Percentiles rank a stretch among this genome's conserved stretches.
Conservation (phyloP, 2,888 invertebrate genomes). For the Carpatolechia fugitivella region DNA sequence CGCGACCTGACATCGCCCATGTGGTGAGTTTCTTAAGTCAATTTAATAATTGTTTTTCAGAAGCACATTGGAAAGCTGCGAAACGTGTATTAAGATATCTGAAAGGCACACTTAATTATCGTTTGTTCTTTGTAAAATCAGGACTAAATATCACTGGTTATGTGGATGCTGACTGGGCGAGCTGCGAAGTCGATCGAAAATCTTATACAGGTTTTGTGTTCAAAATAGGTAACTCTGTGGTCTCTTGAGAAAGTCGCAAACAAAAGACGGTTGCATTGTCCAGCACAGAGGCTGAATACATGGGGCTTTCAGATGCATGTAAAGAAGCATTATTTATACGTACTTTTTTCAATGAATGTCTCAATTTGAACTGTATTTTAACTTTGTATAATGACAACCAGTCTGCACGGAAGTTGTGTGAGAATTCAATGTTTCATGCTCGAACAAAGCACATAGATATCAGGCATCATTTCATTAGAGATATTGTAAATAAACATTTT, state of each 20-base stretch:
- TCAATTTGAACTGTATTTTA: not conserved
- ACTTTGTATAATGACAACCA: slow-evolving; percentile 11
- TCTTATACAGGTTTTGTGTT: slow-evolving; percentile 28
- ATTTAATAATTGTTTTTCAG: slow-evolving; percentile 22
- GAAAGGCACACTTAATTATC: slow-evolving; percentile 23
- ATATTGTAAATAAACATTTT: not conserved
- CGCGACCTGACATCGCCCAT: slow-evolving; percentile 28
- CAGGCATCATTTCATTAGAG: slow-evolving; percentile 3
- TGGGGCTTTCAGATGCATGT: slow-evolving; percentile 20
- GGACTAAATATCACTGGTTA: slow-evolving; percentile 9
- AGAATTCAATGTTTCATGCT: slow-evolving; percentile 1
- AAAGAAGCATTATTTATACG: slow-evolving; percentile 15
- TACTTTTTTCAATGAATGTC: slow-evolving; percentile 8
- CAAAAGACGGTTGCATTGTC: slow-evolving; percentile 21
- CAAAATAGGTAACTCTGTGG: slow-evolving; percentile 9
- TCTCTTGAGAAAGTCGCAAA: slow-evolving; percentile 23
- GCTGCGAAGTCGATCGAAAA: slow-evolving; percentile 16
- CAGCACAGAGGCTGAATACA: slow-evolving; percentile 23
- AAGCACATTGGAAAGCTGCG: slow-evolving; percentile 26
- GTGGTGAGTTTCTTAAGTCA: slow-evolving; percentile 24
- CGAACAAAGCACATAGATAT: slow-evolving; percentile 11
- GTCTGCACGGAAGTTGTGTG: slow-evolving; percentile 3
- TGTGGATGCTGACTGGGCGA: slow-evolving; percentile 26
- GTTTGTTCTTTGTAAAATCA: slow-evolving; percentile 14
- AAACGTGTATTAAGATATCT: slow-evolving; percentile 27